Evolutionary conservation across 2,888 invertebrate genomes (phyloP).

Genomic region (Sinotaia quadrata): DNA sequence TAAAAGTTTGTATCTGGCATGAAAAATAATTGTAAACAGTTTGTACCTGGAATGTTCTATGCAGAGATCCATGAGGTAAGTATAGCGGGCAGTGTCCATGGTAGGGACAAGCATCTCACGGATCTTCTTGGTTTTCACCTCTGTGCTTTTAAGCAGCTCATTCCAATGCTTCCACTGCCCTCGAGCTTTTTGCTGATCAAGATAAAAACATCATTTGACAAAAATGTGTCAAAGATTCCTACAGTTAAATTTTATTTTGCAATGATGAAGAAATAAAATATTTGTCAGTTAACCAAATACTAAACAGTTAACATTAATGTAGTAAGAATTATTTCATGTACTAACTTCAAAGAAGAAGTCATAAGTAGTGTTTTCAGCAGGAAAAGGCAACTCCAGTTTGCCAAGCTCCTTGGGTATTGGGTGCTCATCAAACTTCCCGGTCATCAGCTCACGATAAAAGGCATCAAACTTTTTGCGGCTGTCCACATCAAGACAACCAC

Average conservation of each 20-base stretch:
- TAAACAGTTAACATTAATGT: neutral
- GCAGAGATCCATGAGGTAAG: slow-evolving; percentile 72
- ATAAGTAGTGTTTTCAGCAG: slow-evolving; percentile 83
- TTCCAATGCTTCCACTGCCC: slow-evolving; percentile 91
- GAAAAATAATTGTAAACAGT: too few relatives aligned
- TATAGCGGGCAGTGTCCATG: slow-evolving; percentile 74
- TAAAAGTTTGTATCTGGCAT: too few relatives aligned
- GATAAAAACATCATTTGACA: neutral
- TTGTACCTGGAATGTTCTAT: slow-evolving; percentile 68
- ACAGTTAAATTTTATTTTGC: too few relatives aligned
- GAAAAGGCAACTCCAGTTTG: slow-evolving; percentile 82
- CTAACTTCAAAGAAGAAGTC: slow-evolving; percentile 84
- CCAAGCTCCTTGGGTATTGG: slow-evolving; percentile 78
- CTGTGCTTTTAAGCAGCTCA: slow-evolving; percentile 77
- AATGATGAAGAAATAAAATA: too few relatives aligned
- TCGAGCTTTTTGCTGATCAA: slow-evolving; percentile 79
- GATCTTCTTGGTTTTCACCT: slow-evolving; percentile 69
- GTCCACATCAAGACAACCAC: slow-evolving; percentile 82
- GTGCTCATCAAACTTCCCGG: slow-evolving; percentile 72
- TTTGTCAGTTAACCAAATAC: too few relatives aligned
- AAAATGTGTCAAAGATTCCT: too few relatives aligned
- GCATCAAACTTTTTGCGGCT: slow-evolving; percentile 85
- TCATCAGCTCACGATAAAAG: slow-evolving; percentile 78
- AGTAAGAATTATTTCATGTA: neutral
- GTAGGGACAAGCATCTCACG: slow-evolving; percentile 74